Evolutionary conservation across 2,888 invertebrate species (phyloP).

Genomic region (Eristalis arbustorum): DNA sequence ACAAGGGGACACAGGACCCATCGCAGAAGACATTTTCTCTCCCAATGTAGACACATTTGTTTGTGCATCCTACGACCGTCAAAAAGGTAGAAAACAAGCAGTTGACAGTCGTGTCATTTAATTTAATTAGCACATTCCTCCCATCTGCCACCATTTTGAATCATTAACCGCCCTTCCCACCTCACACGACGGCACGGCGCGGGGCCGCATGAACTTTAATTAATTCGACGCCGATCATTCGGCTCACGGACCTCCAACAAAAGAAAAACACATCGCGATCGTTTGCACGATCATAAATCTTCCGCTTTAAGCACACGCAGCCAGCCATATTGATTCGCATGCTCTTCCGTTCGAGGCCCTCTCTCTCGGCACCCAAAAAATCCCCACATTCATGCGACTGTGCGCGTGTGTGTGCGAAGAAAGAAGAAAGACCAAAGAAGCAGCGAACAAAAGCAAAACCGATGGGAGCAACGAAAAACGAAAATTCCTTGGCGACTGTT

Average conservation of each 20-base stretch:
- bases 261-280: slow-evolving; percentile 61
- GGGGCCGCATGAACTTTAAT: slow-evolving; percentile 28
- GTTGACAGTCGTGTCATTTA: slow-evolving; percentile 12
- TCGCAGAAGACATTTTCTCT: too few relatives aligned
- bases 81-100: background rate
- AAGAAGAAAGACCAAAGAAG: slow-evolving; percentile 20
- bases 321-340: slow-evolving; percentile 64
- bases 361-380: background rate
- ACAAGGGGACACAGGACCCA: too few relatives aligned
- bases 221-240: slow-evolving; percentile 48
- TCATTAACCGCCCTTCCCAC: background rate
- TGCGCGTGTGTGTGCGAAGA: slow-evolving; percentile 13
- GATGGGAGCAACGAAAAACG: background rate
- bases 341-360: background rate
- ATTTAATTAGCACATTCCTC: slow-evolving; percentile 6
- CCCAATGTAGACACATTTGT: too few relatives aligned
- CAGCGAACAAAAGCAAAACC: slow-evolving; percentile 7
- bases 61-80: too few relatives aligned
- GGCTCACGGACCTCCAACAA: slow-evolving; percentile 56
- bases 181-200: background rate
- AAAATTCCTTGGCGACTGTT: slow-evolving; percentile 62
- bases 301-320: slow-evolving; percentile 63
- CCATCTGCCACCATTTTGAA: slow-evolving; percentile 10
- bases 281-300: slow-evolving; percentile 62
- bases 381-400: slow-evolving; percentile 29